Evolutionary conservation across 1,140 invertebrate species (phyloP).

Genomic region (Cyphomyrmex costatus): DNA sequence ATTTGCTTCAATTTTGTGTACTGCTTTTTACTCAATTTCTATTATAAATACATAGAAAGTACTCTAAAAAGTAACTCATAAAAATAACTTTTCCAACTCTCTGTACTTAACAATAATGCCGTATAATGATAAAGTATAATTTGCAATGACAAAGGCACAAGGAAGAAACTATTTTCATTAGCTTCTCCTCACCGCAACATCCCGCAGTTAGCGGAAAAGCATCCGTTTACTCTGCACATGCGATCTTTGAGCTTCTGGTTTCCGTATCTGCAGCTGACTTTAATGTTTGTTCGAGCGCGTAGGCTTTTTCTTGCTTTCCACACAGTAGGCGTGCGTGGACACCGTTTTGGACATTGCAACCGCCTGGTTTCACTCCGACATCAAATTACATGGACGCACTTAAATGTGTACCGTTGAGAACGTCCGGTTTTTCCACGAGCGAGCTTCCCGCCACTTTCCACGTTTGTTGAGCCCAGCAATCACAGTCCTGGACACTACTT

Average conservation of each 20-base stretch:
- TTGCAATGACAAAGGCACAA: not conserved
- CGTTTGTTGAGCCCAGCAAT: conserved; percentile 61
- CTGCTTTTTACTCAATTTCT: too few species aligned
- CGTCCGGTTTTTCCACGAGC: conserved; percentile 48
- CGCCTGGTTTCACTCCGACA: conserved; percentile 65
- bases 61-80: too few species aligned
- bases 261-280: conserved; percentile 33
- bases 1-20: too few species aligned
- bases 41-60: too few species aligned
- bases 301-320: conserved; percentile 44
- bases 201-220: not conserved
- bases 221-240: conserved; percentile 11
- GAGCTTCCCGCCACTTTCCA: conserved; percentile 64
- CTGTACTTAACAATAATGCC: not conserved
- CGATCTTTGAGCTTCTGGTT: conserved; percentile 55
- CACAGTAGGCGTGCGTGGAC: not conserved
- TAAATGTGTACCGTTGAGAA: conserved; percentile 39
- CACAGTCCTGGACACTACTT: conserved; percentile 46
- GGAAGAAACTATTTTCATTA: not conserved
- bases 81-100: too few species aligned
- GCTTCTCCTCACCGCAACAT: not conserved
- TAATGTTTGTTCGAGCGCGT: conserved; percentile 47
- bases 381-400: conserved; percentile 61
- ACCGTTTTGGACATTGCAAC: conserved; percentile 7
- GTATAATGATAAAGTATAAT: not conserved